phyloP scores from a whole-genome alignment of 2,113 vertebrate genomes.

The Barnardius zonarius region DNA sequence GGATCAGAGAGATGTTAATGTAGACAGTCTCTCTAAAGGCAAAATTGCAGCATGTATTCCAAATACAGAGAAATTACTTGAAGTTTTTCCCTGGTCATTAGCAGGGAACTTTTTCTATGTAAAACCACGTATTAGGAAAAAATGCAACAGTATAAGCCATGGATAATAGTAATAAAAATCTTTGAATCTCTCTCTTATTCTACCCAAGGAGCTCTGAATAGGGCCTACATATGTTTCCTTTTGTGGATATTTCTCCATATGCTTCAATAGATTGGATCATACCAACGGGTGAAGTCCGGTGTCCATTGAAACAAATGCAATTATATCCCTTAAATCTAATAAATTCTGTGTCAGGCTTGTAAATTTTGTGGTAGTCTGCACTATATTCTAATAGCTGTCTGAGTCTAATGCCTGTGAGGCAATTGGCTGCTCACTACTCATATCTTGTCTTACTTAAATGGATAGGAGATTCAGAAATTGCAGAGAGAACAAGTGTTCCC shows the following conservation, averaged over 20 bases:
- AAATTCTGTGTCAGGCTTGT: not conserved
- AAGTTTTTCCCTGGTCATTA: not conserved
- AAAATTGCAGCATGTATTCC: not conserved
- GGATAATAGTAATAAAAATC: not conserved
- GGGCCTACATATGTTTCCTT: not conserved
- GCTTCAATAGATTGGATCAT: not conserved
- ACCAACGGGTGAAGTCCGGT: not conserved
- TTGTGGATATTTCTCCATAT: not conserved
- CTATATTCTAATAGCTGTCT: conserved; percentile 17
- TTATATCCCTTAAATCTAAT: conserved; percentile 11
- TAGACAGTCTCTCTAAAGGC: not conserved
- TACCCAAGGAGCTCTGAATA: not conserved
- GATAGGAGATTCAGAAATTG: not conserved
- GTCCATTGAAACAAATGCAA: conserved; percentile 3
- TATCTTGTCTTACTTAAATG: not conserved
- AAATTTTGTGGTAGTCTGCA: conserved; percentile 37
- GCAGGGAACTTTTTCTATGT: not conserved
- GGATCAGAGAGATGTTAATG: not conserved
- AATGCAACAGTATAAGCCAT: not conserved
- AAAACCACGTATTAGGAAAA: not conserved
- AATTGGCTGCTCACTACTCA: not conserved
- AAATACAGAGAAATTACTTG: not conserved
- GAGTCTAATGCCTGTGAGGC: conserved; percentile 7
- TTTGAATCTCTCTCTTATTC: not conserved
- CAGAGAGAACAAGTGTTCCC: not conserved